phyloP scores from a whole-genome alignment of 35 echinoderm and acorn worm species.

The Heliocidaris erythrogramma region DNA sequence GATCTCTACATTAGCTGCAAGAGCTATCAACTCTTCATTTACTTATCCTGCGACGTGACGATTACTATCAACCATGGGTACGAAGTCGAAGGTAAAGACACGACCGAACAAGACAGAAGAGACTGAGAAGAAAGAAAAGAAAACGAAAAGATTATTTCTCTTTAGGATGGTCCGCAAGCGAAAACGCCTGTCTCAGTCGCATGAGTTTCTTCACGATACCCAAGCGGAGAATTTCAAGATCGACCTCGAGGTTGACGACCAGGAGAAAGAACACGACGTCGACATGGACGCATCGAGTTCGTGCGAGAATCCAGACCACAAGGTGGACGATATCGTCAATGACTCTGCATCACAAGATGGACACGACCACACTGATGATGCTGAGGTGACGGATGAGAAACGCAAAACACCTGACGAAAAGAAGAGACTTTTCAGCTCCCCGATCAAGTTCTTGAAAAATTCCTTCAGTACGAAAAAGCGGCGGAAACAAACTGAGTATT shows the following conservation, averaged over 20 bases:
- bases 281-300: background rate
- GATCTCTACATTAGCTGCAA: background rate
- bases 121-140: background rate
- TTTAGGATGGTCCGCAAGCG: slow-evolving; percentile 1
- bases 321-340: background rate
- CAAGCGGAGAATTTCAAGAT: background rate
- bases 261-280: slow-evolving; percentile 4
- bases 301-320: background rate
- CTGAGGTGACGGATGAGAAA: background rate
- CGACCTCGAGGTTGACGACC: background rate
- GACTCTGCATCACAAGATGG: background rate
- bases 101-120: background rate
- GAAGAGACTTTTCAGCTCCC: background rate
- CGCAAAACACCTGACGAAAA: background rate
- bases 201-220: background rate
- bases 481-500: background rate
- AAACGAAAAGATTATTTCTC: background rate
- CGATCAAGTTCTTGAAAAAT: background rate
- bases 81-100: background rate
- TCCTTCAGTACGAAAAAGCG: slow-evolving; percentile 1
- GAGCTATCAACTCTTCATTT: background rate
- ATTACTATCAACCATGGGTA: background rate
- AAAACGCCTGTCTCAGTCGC: background rate
- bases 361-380: background rate
- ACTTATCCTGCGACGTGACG: background rate